These are phyloP conservation scores for Urophycis tenuis DNA, from an alignment of 2,797 vertebrate species.

Conservation along the genomic window DNA sequence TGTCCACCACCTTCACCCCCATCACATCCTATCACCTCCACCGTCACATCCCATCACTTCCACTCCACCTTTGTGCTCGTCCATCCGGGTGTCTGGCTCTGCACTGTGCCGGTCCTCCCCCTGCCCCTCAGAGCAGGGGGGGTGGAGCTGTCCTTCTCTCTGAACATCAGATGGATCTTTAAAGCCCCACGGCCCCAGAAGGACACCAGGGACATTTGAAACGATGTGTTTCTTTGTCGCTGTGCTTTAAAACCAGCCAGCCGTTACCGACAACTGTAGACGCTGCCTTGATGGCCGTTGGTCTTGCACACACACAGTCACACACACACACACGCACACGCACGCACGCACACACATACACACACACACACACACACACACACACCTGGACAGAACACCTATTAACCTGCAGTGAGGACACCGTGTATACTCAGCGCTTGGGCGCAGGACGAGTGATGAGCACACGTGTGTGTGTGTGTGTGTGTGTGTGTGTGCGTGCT, in stretches of 20 bases:
- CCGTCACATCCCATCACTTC: too few species aligned
- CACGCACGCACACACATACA: background rate
- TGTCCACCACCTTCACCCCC: conserved; percentile 13
- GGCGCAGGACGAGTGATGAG: too few species aligned
- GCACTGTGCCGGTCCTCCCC: too few species aligned
- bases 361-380: background rate
- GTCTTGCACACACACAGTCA: background rate
- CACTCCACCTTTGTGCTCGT: background rate
- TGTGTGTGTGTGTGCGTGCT: too few species aligned
- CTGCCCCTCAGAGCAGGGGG: too few species aligned
- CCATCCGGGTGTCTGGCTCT: too few species aligned
- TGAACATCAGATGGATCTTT: background rate
- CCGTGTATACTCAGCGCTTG: background rate
- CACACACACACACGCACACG: background rate
- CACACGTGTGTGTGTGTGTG: too few species aligned
- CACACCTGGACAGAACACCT: background rate
- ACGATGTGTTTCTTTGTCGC: background rate
- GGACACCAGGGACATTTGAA: background rate
- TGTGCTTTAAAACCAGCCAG: background rate
- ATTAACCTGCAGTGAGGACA: background rate
- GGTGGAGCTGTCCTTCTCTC: too few species aligned
- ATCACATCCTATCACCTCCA: too few species aligned
- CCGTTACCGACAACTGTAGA: background rate
- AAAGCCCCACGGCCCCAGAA: background rate
- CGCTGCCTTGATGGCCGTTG: background rate